These are phyloP conservation scores for Drosophila simulans DNA, from an alignment of 1,140 invertebrate genomes.

Conservation along the genomic window DNA sequence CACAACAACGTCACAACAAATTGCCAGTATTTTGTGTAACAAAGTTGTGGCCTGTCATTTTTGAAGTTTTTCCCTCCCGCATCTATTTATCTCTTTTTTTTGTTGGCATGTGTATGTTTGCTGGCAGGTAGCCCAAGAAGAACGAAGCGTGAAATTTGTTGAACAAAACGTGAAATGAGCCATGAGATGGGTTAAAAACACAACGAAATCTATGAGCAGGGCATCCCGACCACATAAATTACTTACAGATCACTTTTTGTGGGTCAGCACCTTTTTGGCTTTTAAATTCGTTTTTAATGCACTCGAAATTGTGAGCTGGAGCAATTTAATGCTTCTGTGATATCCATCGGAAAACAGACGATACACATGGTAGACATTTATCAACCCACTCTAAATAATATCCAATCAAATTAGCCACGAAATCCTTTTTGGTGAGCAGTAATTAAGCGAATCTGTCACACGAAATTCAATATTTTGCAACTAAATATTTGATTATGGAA, in stretches of 20 bases:
- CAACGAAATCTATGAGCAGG: background rate
- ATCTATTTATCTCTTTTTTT: background rate
- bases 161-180: constrained; percentile 66
- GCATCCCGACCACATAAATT: constrained; percentile 5
- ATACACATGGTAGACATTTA: constrained; percentile 7
- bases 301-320: background rate
- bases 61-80: constrained; percentile 12
- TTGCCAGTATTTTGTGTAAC: constrained; percentile 67
- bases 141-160: constrained; percentile 66
- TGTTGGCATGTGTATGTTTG: background rate
- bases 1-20: constrained; percentile 62
- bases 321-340: background rate
- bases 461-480: constrained; percentile 51
- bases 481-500: constrained; percentile 78
- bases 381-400: constrained; percentile 24
- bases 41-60: constrained; percentile 65
- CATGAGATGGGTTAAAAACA: constrained; percentile 40
- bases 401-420: constrained; percentile 46
- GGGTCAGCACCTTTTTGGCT: background rate
- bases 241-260: constrained; percentile 23
- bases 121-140: constrained; percentile 43
- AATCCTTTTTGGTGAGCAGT: constrained; percentile 40
- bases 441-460: constrained; percentile 54
- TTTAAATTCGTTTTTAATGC: constrained; percentile 21
- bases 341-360: constrained; percentile 1